Evolutionary conservation across 2,113 vertebrate species (phyloP), one percentile per base, ranked within the genome.

Genomic region (Phalacrocorax carbo): DNA sequence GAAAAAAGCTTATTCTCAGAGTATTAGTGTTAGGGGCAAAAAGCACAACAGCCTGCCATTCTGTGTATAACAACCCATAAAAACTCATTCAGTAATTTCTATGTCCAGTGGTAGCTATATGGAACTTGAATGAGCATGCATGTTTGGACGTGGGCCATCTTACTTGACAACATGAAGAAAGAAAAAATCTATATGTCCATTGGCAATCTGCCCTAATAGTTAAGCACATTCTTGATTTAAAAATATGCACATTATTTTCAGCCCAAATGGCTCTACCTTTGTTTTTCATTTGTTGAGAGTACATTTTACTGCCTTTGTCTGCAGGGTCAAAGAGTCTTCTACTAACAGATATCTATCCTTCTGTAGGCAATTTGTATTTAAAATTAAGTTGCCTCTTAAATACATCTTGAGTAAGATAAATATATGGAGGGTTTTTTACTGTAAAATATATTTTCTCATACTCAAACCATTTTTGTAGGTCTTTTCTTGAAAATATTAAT

Each of bases 11-110:
- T 94, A 51, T 75, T 94, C 81, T 81, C 66, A 69, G 61, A 86
- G 34, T 73, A 58, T 82, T 85, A 79, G 30, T 79, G 54, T 93
- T 85, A 82, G 86, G 88, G 76, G 73, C 60, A 96, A 89, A 86
- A 89, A 91, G 80, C 72, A 96, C 83, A 96, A 96, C 77, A 86
- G 77, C 86, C 88, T 96, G 75, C 73, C 82, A 83, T 96, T 94
- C 72, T 91, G 46, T 77, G 20, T 78, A 84, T 77, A 83, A 86
- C 72, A 94, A 75, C 54, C 60, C 72, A 68, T 86, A 70, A 94
- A 95, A 91, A 52, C 73, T 96, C 61, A 73, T 88, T 70, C 72
- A 73, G 51, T 77, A 88, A 95, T 96, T 94, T 95, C 91, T 42
- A 60, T 49, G 60, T 84, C 86, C 85, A 49, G 36, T 90, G 72